Conservation (phyloP, 35 echinoderm and acorn worm species). For the Apostichopus japonicus region DNA sequence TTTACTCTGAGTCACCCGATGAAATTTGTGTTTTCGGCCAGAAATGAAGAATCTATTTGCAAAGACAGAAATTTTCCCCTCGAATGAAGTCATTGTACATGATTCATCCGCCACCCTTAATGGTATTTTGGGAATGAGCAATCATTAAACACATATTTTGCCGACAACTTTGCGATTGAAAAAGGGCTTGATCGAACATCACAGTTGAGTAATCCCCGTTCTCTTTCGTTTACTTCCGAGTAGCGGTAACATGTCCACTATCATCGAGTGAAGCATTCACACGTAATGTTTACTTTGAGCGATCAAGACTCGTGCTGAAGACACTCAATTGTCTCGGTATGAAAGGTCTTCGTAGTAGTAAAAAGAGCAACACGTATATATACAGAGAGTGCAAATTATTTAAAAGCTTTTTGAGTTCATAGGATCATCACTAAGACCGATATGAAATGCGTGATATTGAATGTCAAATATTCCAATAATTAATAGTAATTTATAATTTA, state of each 20-base stretch:
- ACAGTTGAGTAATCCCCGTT: background rate
- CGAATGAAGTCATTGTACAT: conserved; percentile 16
- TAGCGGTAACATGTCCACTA: background rate
- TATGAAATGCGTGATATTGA: no score
- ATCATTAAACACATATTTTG: conserved; percentile 27
- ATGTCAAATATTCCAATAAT: no score
- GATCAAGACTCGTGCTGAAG: background rate
- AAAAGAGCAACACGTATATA: no score
- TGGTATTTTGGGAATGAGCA: conserved; percentile 50
- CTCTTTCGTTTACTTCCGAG: background rate
- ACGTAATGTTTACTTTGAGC: conserved; percentile 24
- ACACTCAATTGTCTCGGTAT: background rate
- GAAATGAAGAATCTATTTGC: conserved; percentile 15
- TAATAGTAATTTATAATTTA: no score
- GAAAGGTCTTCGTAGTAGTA: no score
- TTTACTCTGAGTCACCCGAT: conserved; percentile 10
- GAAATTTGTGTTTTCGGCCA: conserved; percentile 26
- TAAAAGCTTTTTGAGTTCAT: no score
- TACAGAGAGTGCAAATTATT: no score
- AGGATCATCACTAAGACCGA: no score
- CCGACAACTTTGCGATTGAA: conserved; percentile 10
- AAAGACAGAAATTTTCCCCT: conserved; percentile 10
- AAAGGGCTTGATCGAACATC: background rate
- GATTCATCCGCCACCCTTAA: conserved; percentile 19
- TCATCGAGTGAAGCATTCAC: conserved; percentile 5